Percentiles rank a stretch among this genome's conserved stretches.
phyloP scores from a whole-genome alignment of 64 coral and sea anemone species.

The Hydrozoanthus tunicans region DNA sequence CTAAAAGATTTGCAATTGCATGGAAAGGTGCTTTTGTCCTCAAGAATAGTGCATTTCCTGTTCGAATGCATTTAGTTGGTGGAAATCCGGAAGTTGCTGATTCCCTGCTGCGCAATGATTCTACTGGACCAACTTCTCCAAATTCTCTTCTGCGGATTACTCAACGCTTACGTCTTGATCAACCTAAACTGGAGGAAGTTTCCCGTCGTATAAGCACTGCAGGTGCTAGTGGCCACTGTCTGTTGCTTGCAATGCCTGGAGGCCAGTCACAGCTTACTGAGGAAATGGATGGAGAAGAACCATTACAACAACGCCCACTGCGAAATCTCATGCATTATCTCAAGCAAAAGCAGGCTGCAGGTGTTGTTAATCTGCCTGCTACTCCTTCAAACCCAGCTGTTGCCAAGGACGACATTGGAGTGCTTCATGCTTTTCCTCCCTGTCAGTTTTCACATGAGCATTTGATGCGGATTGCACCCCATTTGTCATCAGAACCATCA shows the following conservation, averaged over 20 bases:
- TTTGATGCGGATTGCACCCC: conserved; percentile 96
- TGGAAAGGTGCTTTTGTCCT: conserved; percentile 96
- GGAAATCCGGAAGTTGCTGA: conserved; percentile 98
- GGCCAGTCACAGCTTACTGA: conserved; percentile 78
- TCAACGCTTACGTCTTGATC: conserved; percentile 96
- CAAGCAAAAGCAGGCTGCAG: conserved; percentile 98
- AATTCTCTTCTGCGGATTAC: conserved; percentile 88
- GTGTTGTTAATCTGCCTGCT: conserved; percentile 95
- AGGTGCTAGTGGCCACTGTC: conserved; percentile 88
- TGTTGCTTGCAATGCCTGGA: conserved; percentile 92
- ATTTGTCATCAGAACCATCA: conserved; percentile 97
- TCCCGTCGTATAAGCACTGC: conserved; percentile 93
- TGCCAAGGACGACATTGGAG: conserved; percentile 92
- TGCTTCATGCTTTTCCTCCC: conserved; percentile 99
- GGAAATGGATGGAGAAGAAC: conserved; percentile 71
- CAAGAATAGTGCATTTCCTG: conserved; percentile 99
- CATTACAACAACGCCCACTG: conserved; percentile 91
- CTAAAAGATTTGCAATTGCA: conserved; percentile 96
- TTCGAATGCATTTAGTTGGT: conserved; percentile 98
- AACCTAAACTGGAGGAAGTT: conserved; percentile 98
- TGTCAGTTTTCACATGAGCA: conserved; percentile 99
- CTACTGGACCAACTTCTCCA: conserved; percentile 62
- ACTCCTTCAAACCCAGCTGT: conserved; percentile 70
- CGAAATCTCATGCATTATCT: conserved; percentile 97
- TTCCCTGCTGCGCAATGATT: conserved; percentile 87